Base-by-base conservation (phyloP, 2,888 invertebrate species). In the Actias luna region DNA sequence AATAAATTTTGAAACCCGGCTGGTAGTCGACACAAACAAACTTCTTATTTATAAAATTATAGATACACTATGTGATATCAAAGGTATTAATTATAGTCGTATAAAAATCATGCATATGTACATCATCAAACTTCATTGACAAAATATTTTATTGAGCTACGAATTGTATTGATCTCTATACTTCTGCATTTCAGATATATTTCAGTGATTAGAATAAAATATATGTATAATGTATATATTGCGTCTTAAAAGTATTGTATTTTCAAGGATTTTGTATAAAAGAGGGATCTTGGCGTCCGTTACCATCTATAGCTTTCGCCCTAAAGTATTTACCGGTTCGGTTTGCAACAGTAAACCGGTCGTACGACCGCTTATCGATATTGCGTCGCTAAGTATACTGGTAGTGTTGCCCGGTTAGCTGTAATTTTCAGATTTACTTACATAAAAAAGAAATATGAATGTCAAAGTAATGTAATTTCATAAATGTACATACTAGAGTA, bases 311-410 rank as follows among this genome's bases (percentile, higher is more conserved):
- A 60, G 33, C 60, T 46, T 35, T 35, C 29, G 60, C 60, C 7
- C 35, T 22, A 27, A 18, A 33, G 50, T 33, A 52, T 60, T 50
- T 25, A 33, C 16, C 60, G 60, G 46, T 29, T 31, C 50, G 50
- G 25, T 60, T 50, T 50, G 14, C 25, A 60, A 52, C 50, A 25
- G 42, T 42, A 68, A 69, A 71, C 72, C 71, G 70, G 72, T 72
- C 66, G 36, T 55, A 35, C 36, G 66, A 33, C 63, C 63, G 65
- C 63, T 50, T 69, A 69, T 69, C 67, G 69, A 69, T 69, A 52
- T 66, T 68, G 69, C 64, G 61, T 55, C n/a, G 55, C 58, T 70
- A 69, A 69, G 69, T 65, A 67, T 66, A 64, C 29, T 10, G 33
- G 4, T 46, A 55, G 55, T 27, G 55, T 29, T 55, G 55, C 16